A percentile compares a stretch with the other conserved stretches of the same genome.
Conservation (phyloP, 2,113 vertebrate species). For the Progne subis region DNA sequence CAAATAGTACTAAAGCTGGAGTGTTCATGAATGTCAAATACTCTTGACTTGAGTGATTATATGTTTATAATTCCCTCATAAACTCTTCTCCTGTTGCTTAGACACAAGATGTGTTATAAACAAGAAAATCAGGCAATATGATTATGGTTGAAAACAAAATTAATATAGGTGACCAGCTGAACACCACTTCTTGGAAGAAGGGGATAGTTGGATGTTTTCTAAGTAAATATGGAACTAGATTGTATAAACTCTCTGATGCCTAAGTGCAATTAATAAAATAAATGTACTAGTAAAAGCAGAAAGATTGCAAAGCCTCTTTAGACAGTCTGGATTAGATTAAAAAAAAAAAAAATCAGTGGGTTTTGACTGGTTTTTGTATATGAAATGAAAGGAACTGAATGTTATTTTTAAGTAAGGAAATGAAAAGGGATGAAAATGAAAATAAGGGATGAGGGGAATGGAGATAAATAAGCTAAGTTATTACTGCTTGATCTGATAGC, state of each 20-base stretch:
- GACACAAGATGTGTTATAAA: background rate
- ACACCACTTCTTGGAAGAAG: background rate
- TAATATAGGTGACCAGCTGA: background rate
- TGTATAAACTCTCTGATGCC: background rate
- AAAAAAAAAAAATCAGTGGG: background rate
- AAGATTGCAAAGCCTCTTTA: background rate
- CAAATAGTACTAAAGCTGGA: background rate
- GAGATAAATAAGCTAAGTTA: background rate
- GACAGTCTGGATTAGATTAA: background rate
- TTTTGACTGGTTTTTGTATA: background rate
- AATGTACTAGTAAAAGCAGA: background rate
- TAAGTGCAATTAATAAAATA: background rate
- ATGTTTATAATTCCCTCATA: background rate
- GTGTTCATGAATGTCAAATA: background rate
- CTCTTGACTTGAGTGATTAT: background rate
- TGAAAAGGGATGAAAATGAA: background rate
- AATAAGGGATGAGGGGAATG: background rate
- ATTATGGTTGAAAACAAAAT: background rate
- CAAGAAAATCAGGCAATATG: background rate
- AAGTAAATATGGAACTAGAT: background rate
- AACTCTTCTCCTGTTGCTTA: background rate
- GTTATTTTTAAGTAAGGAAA: background rate
- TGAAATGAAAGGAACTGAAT: background rate
- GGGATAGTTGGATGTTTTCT: background rate
- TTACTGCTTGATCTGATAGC: constrained; percentile 19